These are phyloP conservation scores for Hypanus sabinus DNA, from an alignment of 2,113 vertebrate species.

Conservation along the genomic window DNA sequence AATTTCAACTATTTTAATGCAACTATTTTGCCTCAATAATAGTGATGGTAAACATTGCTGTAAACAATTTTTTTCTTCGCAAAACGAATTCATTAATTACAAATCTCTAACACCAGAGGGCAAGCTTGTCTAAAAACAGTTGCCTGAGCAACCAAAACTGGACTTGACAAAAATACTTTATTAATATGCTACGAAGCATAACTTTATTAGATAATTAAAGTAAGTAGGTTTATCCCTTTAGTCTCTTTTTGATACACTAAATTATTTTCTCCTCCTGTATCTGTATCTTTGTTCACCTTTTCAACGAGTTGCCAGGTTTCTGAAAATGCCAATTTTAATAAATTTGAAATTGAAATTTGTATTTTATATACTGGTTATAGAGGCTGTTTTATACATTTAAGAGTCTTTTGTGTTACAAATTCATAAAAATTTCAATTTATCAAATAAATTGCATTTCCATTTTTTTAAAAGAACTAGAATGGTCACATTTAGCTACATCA, in stretches of 20 bases:
- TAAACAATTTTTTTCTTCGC: not conserved
- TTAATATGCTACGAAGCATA: not conserved
- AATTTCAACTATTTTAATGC: not conserved
- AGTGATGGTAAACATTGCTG: not conserved
- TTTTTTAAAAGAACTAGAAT: not conserved
- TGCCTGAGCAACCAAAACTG: not conserved
- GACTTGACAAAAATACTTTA: not conserved
- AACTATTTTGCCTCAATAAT: not conserved
- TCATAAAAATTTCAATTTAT: not conserved
- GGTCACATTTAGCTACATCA: not conserved
- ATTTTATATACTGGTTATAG: too few species aligned
- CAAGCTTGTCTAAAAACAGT: constrained; percentile 29
- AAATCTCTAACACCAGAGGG: constrained; percentile 27
- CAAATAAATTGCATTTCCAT: not conserved
- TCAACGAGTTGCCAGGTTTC: not conserved
- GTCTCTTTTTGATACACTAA: not conserved
- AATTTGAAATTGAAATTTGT: too few species aligned
- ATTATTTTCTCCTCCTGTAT: constrained; percentile 19
- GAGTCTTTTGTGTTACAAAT: too few species aligned
- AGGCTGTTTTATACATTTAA: too few species aligned
- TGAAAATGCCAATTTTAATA: not conserved
- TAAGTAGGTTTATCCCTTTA: not conserved
- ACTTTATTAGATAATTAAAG: not conserved
- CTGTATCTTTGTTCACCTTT: not conserved
- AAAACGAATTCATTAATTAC: constrained; percentile 16